Evolutionary conservation across 1,140 invertebrate genomes (phyloP).

Genomic region (Nomia melanderi): DNA sequence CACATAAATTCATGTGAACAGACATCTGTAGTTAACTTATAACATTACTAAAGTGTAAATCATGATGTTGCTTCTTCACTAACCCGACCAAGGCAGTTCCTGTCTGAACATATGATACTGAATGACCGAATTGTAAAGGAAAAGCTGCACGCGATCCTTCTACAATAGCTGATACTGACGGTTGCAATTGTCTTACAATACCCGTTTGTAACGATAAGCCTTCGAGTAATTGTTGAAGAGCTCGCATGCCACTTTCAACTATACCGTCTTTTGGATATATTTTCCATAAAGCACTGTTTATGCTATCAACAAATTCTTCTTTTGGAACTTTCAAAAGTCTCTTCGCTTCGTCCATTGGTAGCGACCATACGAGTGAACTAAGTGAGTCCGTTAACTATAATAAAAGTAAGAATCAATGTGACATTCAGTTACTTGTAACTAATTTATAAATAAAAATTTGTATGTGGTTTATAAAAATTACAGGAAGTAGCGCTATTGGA

Average conservation of each 20-base stretch:
- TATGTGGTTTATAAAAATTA: slow-evolving; percentile 76
- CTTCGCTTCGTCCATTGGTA: slow-evolving; percentile 88
- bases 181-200: slow-evolving; percentile 87
- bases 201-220: slow-evolving; percentile 78
- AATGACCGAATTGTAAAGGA: slow-evolving; percentile 95
- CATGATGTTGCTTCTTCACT: slow-evolving; percentile 53
- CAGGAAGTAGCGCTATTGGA: slow-evolving; percentile 94
- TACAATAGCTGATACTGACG: slow-evolving; percentile 86
- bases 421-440: not conserved
- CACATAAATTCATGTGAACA: not conserved
- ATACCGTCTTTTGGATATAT: slow-evolving; percentile 83
- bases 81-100: slow-evolving; percentile 92
- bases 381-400: slow-evolving; percentile 85
- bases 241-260: slow-evolving; percentile 82
- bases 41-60: slow-evolving; percentile 5
- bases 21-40: not conserved
- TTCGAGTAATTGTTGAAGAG: slow-evolving; percentile 80
- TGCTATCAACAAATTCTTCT: slow-evolving; percentile 92
- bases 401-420: slow-evolving; percentile 46
- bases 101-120: slow-evolving; percentile 89
- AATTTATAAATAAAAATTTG: not conserved
- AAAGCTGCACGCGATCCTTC: slow-evolving; percentile 90
- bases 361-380: slow-evolving; percentile 96
- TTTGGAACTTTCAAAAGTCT: slow-evolving; percentile 86
- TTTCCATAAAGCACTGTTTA: slow-evolving; percentile 94